phyloP scores from a whole-genome alignment of 2,113 vertebrate species.

The Labeo catla region DNA sequence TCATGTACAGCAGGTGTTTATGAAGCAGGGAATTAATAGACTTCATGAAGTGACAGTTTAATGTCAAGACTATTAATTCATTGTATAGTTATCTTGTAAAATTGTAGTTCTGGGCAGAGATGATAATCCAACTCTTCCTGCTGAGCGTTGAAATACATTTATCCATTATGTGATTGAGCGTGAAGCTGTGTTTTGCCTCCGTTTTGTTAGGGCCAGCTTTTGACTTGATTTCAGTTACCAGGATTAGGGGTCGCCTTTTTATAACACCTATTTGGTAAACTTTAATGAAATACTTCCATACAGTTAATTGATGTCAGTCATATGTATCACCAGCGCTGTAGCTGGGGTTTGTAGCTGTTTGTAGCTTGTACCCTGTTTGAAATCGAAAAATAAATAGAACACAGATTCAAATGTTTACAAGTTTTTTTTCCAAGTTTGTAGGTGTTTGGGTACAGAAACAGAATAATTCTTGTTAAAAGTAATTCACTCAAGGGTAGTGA shows the following conservation, averaged over 20 bases:
- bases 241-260: too few species aligned
- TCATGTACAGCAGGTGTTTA: conserved; percentile 44
- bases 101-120: conserved; percentile 14
- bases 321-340: too few species aligned
- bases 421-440: too few species aligned
- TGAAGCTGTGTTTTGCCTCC: background rate
- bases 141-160: conserved; percentile 1
- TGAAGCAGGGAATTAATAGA: conserved; percentile 1
- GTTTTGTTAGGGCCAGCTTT: background rate
- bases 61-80: conserved; percentile 16
- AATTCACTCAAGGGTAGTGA: too few species aligned
- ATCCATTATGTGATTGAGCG: conserved; percentile 11
- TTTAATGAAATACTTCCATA: background rate
- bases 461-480: too few species aligned
- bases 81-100: conserved; percentile 28
- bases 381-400: too few species aligned
- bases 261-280: background rate
- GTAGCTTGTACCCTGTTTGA: too few species aligned
- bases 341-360: too few species aligned
- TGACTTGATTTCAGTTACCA: background rate
- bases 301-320: background rate
- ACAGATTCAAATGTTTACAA: too few species aligned
- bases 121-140: conserved; percentile 2
- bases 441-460: too few species aligned
- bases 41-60: conserved; percentile 12